Evolutionary conservation across 2,797 vertebrate genomes (phyloP).

Genomic region (Pangasius mekongensis): DNA sequence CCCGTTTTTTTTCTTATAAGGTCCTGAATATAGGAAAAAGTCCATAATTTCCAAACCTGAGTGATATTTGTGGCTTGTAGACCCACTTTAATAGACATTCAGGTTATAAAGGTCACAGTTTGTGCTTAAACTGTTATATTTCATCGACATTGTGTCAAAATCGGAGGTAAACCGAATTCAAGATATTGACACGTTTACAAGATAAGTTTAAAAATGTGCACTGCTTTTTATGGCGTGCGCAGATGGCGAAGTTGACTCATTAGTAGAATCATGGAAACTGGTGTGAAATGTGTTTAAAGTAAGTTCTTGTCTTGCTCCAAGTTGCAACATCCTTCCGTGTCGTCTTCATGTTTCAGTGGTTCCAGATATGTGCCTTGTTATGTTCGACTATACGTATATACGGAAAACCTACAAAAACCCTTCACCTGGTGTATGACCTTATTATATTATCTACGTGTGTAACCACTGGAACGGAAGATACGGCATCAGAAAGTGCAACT

Average conservation of each 20-base stretch:
- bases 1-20: neutral
- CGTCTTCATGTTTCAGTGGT: too few species aligned
- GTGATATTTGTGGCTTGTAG: neutral
- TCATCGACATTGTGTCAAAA: neutral
- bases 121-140: neutral
- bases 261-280: neutral
- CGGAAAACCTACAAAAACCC: too few species aligned
- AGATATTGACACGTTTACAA: neutral
- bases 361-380: neutral
- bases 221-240: neutral
- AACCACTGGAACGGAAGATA: too few species aligned
- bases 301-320: neutral
- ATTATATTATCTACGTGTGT: neutral
- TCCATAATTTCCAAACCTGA: neutral
- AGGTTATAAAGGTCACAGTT: neutral
- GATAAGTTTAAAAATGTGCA: neutral
- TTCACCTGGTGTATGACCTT: too few species aligned
- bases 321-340: neutral
- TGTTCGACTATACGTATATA: too few species aligned
- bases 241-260: neutral
- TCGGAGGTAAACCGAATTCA: neutral
- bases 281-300: neutral
- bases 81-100: neutral
- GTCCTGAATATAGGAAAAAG: neutral
- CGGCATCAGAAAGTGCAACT: neutral